Conservation (phyloP, 2,113 vertebrate genomes). For the Puffinus mauretanicus region DNA sequence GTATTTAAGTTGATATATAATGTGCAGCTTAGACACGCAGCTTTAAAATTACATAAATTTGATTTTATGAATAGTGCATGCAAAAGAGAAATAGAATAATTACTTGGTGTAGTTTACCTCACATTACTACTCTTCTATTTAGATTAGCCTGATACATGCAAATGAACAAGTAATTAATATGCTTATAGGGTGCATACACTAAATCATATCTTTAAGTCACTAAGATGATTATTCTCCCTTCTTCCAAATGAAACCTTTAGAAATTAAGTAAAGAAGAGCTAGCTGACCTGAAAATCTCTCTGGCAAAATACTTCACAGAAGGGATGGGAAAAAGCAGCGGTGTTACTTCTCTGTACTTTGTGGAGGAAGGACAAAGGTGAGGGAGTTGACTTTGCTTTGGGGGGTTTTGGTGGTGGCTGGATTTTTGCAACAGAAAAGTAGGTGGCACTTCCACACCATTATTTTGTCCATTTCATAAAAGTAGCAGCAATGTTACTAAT, state of each 20-base stretch:
- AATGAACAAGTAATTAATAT: neutral
- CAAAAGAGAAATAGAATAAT: neutral
- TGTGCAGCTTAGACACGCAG: neutral
- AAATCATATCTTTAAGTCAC: neutral
- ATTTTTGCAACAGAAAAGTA: neutral
- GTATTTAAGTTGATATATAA: conserved; percentile 43
- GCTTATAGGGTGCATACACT: neutral
- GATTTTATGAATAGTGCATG: neutral
- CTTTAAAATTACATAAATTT: neutral
- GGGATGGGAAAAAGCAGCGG: conserved; percentile 84
- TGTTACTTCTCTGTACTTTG: conserved; percentile 90
- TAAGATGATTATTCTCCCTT: neutral
- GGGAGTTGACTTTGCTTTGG: neutral
- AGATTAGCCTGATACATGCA: neutral
- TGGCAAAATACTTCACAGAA: conserved; percentile 82
- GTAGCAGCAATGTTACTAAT: neutral
- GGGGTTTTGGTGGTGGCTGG: neutral
- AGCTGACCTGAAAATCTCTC: conserved; percentile 76
- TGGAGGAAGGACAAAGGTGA: conserved; percentile 92
- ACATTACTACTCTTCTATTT: neutral
- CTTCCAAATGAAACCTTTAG: conserved; percentile 60
- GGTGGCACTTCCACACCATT: neutral
- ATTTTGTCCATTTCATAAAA: neutral
- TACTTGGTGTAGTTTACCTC: neutral
- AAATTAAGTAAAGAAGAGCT: conserved; percentile 84